Evolutionary conservation across 2,888 invertebrate species (phyloP), one percentile per base, ranked within the genome.

Genomic region (Tricholauxania praeusta): DNA sequence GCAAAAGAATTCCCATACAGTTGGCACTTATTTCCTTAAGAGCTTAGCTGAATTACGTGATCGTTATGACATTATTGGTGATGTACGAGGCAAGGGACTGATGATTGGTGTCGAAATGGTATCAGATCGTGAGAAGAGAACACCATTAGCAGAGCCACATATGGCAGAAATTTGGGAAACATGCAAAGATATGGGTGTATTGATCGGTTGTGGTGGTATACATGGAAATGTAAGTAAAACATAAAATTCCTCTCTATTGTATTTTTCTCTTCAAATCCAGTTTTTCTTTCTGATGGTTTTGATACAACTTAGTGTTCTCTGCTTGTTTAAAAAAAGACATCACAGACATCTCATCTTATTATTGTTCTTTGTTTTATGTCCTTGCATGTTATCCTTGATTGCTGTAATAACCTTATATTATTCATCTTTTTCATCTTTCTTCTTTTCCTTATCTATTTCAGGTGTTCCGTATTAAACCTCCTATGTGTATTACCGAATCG

Each of bases 101-200:
- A 98, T 99, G 98, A 91, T 99, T 78, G 99, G 97, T 0, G 87
- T 98, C 0, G 99, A 99, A 87, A 87, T 98, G 75, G 94, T 97
- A 1, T 88, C 89, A 15, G 90, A 91, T 82, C 90, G 92, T 17
- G 91, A 91, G 62, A 91, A 91, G 0, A 91, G 89, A 74, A 87
- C 89, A 1, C 93, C 96, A 0, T 86, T 98, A 66, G 87, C 89
- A 15, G 84, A 87, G 0, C 89, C 90, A 1, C 90, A 92, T 75
- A 90, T 96, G 64, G 84, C 89, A 4, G 90, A 91, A 62, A 93
- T 99, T 72, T 93, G 93, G 89, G 98, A 99, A 84, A 90, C 89
- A 22, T 92, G 93, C 77, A 95, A 95, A 85, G 93, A 97, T 81
- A 89, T 92, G 85, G 97, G 98, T 0, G 89, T 99, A 14, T 89